Base-by-base conservation (phyloP, 2,888 invertebrate genomes). In the Octonoba sinensis region DNA sequence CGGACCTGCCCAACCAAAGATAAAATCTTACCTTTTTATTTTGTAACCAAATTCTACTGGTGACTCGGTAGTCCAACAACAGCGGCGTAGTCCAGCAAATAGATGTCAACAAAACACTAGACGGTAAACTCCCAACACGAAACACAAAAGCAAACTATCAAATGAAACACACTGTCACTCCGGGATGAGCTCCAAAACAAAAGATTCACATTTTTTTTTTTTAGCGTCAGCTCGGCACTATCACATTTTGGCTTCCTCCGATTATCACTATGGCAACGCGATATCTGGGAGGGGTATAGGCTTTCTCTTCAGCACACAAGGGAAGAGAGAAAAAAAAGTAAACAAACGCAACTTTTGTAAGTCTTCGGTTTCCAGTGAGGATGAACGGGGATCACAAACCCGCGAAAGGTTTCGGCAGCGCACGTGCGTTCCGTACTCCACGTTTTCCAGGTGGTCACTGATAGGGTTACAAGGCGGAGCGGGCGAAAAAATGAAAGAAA, bases 391-490 rank as follows among this genome's bases (percentile, higher is more conserved):
- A 36, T n/a, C 62, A 44, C 1, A 60, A 13, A 24, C 62, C 46
- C 46, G 46, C 46, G 46, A 44, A 36, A 62, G 46, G 62, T 44
- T 46, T 62, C 44, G 44, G 44, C 20, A 20, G 62, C 20, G 44
- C 36, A 44, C 46, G 16, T 18, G n/a, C 12, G 49, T n/a, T 36
- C 67, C 69, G 67, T 64, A 49, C 79, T 73, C 65, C n/a, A 12
- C 57, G 54, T 49, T 49, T 62, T 69, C 69, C 73, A 73, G 73
- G 73, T 81, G 79, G 79, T 81, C 79, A 81, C 67, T 81, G 79
- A 64, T 73, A 69, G 69, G 73, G 79, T 79, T 79, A 66, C 59
- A 79, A 24, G 18, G 49, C 54, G 16, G 62, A 49, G 56, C 24
- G 69, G 20, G 36, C 8, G 66, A 72, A 65, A 65, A 65, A 65